Evolutionary conservation across 2,888 invertebrate genomes (phyloP).

Genomic region (Liodrosophila aerea): DNA sequence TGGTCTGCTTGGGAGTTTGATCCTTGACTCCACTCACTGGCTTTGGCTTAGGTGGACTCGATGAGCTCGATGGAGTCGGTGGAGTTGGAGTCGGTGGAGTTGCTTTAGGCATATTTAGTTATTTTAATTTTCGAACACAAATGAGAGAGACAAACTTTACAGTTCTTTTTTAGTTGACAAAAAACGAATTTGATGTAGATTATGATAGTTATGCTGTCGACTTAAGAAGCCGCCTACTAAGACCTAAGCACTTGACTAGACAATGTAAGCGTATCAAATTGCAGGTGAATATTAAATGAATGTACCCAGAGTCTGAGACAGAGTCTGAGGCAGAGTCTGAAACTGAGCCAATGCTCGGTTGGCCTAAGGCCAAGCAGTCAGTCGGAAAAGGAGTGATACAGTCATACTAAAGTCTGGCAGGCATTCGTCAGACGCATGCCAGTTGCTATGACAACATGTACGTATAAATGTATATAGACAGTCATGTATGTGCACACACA

Average conservation of each 20-base stretch:
- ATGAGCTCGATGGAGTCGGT: not conserved
- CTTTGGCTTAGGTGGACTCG: constrained; percentile 7
- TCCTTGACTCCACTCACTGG: constrained; percentile 14
- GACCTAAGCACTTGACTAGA: too few relatives aligned
- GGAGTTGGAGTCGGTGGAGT: too few relatives aligned
- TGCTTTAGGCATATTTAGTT: too few relatives aligned
- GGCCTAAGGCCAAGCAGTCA: not conserved
- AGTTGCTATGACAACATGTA: constrained; percentile 56
- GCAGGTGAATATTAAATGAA: not conserved
- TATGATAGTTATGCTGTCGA: too few relatives aligned
- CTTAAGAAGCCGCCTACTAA: too few relatives aligned
- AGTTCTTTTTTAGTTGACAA: too few relatives aligned
- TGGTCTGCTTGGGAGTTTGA: constrained; percentile 1
- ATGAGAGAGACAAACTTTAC: not conserved
- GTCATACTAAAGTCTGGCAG: constrained; percentile 18
- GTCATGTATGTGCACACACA: not conserved
- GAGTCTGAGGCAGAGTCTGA: too few relatives aligned
- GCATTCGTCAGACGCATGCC: constrained; percentile 51
- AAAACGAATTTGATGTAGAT: too few relatives aligned
- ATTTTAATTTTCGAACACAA: too few relatives aligned
- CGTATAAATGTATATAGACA: not conserved
- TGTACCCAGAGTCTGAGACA: too few relatives aligned
- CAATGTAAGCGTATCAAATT: too few relatives aligned
- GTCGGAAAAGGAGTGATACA: constrained; percentile 37
- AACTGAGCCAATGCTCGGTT: not conserved